These are phyloP conservation scores for Galemys pyrenaicus DNA, from an alignment of 2,113 vertebrate species.

Conservation along the genomic window DNA sequence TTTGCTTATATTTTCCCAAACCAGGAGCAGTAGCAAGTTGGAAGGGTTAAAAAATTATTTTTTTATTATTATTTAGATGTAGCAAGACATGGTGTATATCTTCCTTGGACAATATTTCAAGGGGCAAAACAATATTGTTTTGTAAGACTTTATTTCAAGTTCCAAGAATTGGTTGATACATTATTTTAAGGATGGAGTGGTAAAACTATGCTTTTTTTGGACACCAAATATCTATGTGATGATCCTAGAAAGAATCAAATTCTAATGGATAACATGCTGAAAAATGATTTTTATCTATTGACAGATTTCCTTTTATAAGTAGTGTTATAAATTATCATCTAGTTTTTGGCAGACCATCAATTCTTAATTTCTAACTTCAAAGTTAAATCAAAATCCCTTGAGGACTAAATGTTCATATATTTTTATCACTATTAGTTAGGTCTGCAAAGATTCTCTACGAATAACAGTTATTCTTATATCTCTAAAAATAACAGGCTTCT, in stretches of 20 bases:
- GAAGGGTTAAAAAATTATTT: not conserved
- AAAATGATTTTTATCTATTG: not conserved
- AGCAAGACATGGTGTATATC: not conserved
- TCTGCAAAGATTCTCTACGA: not conserved
- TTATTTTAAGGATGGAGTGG: not conserved
- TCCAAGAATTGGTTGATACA: not conserved
- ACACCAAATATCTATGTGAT: not conserved
- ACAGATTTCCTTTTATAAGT: not conserved
- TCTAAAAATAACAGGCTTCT: too few species aligned
- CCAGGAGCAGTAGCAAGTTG: not conserved
- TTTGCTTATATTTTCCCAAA: not conserved
- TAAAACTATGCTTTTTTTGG: not conserved
- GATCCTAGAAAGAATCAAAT: not conserved
- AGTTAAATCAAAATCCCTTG: not conserved
- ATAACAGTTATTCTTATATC: too few species aligned
- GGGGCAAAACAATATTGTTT: not conserved
- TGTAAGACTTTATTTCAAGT: not conserved
- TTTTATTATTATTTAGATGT: not conserved
- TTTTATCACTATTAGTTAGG: not conserved
- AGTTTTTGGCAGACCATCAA: not conserved
- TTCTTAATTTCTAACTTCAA: not conserved
- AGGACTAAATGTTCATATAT: not conserved
- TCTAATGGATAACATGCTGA: not conserved
- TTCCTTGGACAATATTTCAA: not conserved
- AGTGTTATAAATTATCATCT: not conserved